These are phyloP conservation scores for Porites evermanni DNA, from an alignment of 92 coral and sea anemone genomes.

Conservation along the genomic window DNA sequence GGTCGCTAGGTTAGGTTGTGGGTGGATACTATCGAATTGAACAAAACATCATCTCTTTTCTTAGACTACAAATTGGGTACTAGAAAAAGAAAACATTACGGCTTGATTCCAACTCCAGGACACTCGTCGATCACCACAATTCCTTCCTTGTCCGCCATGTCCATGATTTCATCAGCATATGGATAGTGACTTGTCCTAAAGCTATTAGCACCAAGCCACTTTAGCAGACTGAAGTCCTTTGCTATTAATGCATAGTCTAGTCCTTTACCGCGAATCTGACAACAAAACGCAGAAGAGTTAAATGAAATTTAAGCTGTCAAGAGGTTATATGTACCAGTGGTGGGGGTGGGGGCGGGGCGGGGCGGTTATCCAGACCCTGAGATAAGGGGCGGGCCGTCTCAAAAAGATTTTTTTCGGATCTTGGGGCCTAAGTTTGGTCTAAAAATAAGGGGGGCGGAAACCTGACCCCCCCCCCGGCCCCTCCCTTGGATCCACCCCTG, in stretches of 20 bases:
- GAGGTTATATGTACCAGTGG: too few relatives aligned
- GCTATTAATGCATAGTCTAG: constrained; percentile 89
- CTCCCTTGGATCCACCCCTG: too few relatives aligned
- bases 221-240: constrained; percentile 90
- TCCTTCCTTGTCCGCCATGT: constrained; percentile 95
- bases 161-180: constrained; percentile 99
- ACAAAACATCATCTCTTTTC: background rate
- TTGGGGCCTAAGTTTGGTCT: too few relatives aligned
- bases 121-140: constrained; percentile 96
- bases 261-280: constrained; percentile 97
- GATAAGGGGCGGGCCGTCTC: too few relatives aligned
- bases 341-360: too few relatives aligned
- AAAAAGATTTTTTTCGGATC: too few relatives aligned
- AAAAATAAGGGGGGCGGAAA: too few relatives aligned
- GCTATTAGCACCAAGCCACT: constrained; percentile 96
- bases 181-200: constrained; percentile 99
- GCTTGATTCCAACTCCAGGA: constrained; percentile 92
- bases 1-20: too few relatives aligned
- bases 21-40: background rate
- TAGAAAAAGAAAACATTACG: constrained; percentile 24
- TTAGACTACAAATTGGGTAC: background rate
- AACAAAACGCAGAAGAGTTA: background rate
- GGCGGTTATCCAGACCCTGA: too few relatives aligned
- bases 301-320: background rate
- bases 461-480: too few relatives aligned